These are phyloP conservation scores for Gymnorhina tibicen DNA, from an alignment of 2,113 vertebrate genomes.

Conservation along the genomic window DNA sequence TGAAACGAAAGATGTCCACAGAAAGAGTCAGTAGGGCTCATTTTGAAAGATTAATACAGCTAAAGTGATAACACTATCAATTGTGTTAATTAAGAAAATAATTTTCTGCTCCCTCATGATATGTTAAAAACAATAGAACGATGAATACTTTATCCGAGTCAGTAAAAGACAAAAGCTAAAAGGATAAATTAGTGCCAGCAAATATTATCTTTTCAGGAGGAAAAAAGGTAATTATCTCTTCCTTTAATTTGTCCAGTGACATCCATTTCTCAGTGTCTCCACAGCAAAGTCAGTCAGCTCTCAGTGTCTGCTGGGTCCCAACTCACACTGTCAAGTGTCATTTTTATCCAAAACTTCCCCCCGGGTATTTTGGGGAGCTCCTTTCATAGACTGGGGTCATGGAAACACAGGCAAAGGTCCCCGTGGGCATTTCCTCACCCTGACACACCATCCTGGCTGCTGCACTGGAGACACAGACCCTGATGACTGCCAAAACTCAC, in stretches of 20 bases:
- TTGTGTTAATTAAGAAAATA: neutral
- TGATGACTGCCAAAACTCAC: neutral
- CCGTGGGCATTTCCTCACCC: fast-evolving
- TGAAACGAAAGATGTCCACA: neutral
- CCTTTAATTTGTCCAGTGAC: neutral
- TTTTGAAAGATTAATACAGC: neutral
- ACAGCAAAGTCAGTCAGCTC: neutral
- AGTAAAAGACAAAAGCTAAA: neutral
- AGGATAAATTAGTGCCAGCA: neutral
- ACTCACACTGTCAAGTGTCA: neutral
- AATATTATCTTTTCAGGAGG: neutral
- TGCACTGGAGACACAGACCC: neutral
- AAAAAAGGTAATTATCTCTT: neutral
- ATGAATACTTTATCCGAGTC: neutral
- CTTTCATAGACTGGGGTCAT: fast-evolving
- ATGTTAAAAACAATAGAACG: neutral
- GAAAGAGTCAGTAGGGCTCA: neutral
- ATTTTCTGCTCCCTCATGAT: neutral
- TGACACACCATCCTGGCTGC: neutral
- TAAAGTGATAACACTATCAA: neutral
- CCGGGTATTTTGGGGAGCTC: neutral
- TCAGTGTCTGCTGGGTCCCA: neutral
- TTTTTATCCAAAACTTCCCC: neutral
- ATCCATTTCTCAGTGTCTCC: neutral
- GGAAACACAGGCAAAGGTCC: neutral